Evolutionary conservation across 2,113 vertebrate genomes (phyloP).

Genomic region (Opisthocomus hoazin): DNA sequence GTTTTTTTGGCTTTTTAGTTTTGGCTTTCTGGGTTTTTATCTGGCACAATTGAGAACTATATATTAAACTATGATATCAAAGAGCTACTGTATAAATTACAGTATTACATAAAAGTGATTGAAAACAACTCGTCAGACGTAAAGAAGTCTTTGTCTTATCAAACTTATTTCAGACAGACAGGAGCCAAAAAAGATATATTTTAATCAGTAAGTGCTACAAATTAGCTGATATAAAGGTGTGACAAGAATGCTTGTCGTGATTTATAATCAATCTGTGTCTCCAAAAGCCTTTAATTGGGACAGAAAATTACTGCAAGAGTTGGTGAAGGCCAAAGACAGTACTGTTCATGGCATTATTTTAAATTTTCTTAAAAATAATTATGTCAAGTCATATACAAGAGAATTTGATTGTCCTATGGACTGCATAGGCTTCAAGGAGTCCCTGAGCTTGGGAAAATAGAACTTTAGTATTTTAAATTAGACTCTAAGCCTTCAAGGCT

Average conservation of each 20-base stretch:
- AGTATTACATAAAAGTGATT: not conserved
- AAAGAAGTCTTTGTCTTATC: not conserved
- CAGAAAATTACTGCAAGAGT: not conserved
- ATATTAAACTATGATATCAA: not conserved
- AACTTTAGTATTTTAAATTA: constrained; percentile 21
- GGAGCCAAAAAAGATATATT: not conserved
- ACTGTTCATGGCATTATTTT: not conserved
- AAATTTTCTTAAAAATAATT: constrained; percentile 27
- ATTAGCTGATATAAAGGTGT: constrained; percentile 17
- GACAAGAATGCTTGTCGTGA: not conserved
- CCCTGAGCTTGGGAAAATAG: constrained; percentile 6
- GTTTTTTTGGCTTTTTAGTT: not conserved
- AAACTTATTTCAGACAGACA: not conserved
- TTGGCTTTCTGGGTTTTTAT: not conserved
- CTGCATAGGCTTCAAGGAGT: not conserved
- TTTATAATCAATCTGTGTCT: not conserved
- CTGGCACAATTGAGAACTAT: not conserved
- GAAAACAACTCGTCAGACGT: not conserved
- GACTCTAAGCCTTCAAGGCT: constrained; percentile 3
- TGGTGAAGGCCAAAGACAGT: not conserved
- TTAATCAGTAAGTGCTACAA: not conserved
- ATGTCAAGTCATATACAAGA: not conserved
- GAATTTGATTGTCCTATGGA: not conserved
- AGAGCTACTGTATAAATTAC: too few species aligned
- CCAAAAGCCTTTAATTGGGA: not conserved